Percentiles rank a stretch among this genome's conserved stretches.
Evolutionary conservation across 2,797 vertebrate genomes (phyloP).

Genomic region (Protosalanx chinensis): DNA sequence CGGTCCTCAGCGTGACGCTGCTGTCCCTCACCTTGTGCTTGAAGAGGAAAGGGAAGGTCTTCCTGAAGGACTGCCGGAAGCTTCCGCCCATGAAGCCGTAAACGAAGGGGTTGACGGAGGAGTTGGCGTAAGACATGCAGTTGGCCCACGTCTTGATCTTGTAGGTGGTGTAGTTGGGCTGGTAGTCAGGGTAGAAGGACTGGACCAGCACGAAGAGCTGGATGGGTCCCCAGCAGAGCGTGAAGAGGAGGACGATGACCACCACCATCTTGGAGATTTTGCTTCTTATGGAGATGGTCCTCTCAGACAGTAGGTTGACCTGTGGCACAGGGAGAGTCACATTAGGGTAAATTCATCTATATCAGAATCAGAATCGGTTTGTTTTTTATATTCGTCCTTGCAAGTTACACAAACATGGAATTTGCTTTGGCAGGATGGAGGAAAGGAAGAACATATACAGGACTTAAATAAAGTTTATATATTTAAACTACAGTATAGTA

Average conservation of each 20-base stretch:
- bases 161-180: constrained; percentile 77
- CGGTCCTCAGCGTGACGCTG: constrained; percentile 76
- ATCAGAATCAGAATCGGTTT: no score
- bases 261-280: constrained; percentile 88
- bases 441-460: no score
- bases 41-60: constrained; percentile 83
- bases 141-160: constrained; percentile 89
- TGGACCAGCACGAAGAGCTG: constrained; percentile 80
- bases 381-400: no score
- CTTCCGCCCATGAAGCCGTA: constrained; percentile 86
- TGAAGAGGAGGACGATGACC: constrained; percentile 80
- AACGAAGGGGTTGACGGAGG: constrained; percentile 83
- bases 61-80: constrained; percentile 83
- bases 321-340: constrained; percentile 33
- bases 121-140: constrained; percentile 88
- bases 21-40: constrained; percentile 78
- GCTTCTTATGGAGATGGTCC: constrained; percentile 79
- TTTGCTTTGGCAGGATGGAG: no score
- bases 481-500: no score
- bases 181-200: constrained; percentile 78
- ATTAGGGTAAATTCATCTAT: neutral
- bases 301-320: constrained; percentile 81
- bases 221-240: constrained; percentile 82
- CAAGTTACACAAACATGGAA: no score
- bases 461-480: no score